Evolutionary conservation across 1,140 invertebrate species (phyloP).

Genomic region (Eumaeus atala): DNA sequence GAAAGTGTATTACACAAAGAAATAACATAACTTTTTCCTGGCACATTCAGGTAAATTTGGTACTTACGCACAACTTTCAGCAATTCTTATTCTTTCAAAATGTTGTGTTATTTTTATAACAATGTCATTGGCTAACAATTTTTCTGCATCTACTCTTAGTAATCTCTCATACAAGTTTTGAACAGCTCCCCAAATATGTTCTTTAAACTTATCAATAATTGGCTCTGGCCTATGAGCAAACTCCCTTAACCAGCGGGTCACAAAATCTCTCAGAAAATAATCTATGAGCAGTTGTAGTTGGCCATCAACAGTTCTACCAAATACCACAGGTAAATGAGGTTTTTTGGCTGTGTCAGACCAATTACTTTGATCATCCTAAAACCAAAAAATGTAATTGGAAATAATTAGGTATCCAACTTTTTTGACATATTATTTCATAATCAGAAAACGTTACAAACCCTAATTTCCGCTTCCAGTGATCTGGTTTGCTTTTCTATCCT

Average conservation of each 20-base stretch:
- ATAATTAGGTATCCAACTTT: conserved; percentile 6
- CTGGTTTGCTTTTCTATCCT: conserved; percentile 64
- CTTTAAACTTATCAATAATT: conserved; percentile 80
- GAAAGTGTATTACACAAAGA: too few relatives aligned
- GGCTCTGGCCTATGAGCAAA: conserved; percentile 77
- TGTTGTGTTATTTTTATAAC: conserved; percentile 86
- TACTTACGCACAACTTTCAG: conserved; percentile 83
- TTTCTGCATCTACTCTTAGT: conserved; percentile 84
- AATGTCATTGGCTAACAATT: conserved; percentile 88
- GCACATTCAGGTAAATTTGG: neutral
- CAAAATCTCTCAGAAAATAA: conserved; percentile 85
- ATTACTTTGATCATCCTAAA: conserved; percentile 55
- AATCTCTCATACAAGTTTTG: conserved; percentile 84
- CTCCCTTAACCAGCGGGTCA: conserved; percentile 83
- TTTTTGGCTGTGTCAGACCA: conserved; percentile 53
- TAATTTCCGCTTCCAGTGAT: conserved; percentile 50
- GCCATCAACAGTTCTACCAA: conserved; percentile 87
- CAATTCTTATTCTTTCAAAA: conserved; percentile 88
- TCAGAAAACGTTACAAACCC: conserved; percentile 30
- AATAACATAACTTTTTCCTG: too few relatives aligned
- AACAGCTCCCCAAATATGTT: conserved; percentile 85
- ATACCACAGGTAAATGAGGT: conserved; percentile 80
- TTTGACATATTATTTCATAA: neutral
- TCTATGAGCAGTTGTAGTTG: conserved; percentile 89
- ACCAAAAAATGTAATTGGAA: conserved; percentile 15